These are phyloP conservation scores for Chaenocephalus aceratus DNA, from an alignment of 2,113 vertebrate species.

Conservation along the genomic window DNA sequence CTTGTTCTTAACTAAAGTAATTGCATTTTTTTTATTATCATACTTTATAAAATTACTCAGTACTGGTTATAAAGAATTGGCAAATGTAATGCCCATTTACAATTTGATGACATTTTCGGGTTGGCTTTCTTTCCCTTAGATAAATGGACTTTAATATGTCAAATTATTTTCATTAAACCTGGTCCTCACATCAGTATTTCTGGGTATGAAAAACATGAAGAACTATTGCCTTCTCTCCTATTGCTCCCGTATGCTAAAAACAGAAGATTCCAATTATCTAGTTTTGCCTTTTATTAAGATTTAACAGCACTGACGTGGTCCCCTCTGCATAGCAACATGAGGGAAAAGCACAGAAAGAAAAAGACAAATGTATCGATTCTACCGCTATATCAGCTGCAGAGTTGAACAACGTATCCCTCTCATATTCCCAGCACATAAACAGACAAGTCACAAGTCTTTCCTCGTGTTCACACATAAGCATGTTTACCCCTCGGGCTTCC, in stretches of 20 bases:
- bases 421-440: constrained; percentile 1
- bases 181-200: background rate
- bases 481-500: constrained; percentile 27
- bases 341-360: background rate
- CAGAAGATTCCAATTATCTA: constrained; percentile 36
- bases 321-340: background rate
- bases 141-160: background rate
- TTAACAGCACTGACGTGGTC: constrained; percentile 20
- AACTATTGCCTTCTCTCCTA: background rate
- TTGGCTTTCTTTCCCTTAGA: background rate
- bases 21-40: no score
- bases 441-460: constrained; percentile 24
- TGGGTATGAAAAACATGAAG: background rate
- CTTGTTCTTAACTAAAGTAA: no score
- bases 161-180: background rate
- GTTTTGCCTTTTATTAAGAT: constrained; percentile 56
- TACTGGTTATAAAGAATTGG: background rate
- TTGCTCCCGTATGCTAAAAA: background rate
- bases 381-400: background rate
- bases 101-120: background rate
- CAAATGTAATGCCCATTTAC: background rate
- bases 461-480: constrained; percentile 17
- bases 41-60: background rate
- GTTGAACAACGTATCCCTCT: constrained; percentile 5
- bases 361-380: background rate